Percentiles rank a stretch among this genome's conserved stretches.
Evolutionary conservation across 2,113 vertebrate genomes (phyloP).

Genomic region (Elachura formosa): DNA sequence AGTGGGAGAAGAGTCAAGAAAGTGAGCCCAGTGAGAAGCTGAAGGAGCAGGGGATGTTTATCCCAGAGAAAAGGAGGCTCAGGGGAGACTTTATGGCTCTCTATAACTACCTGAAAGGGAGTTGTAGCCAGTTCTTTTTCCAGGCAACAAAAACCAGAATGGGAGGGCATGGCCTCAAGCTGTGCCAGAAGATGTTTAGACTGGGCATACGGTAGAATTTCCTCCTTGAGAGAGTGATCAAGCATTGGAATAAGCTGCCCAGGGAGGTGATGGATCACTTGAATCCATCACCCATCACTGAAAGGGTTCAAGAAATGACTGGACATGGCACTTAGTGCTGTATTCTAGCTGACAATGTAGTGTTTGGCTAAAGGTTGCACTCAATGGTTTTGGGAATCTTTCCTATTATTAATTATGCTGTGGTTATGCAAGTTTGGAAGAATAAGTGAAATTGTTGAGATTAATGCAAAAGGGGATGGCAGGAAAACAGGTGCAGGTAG

Average conservation of each 20-base stretch:
- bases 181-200: neutral
- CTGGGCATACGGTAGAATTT: neutral
- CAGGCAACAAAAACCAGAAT: too few relatives aligned
- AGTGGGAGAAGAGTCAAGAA: neutral
- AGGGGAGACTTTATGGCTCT: too few relatives aligned
- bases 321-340: neutral
- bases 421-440: neutral
- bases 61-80: neutral
- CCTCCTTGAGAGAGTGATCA: neutral
- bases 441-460: neutral
- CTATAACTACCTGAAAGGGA: neutral
- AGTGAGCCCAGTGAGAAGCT: neutral
- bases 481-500: accelerated
- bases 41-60: neutral
- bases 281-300: too few relatives aligned
- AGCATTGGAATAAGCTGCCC: neutral
- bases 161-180: too few relatives aligned
- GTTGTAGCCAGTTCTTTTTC: neutral
- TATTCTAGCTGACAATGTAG: too few relatives aligned
- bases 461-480: neutral
- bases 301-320: neutral
- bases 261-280: neutral
- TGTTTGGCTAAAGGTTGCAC: neutral
- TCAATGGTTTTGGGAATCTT: neutral
- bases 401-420: neutral